Percentiles rank a stretch among this genome's conserved stretches.
Conservation (phyloP, 2,113 vertebrate species). For the Hippolais icterina region DNA sequence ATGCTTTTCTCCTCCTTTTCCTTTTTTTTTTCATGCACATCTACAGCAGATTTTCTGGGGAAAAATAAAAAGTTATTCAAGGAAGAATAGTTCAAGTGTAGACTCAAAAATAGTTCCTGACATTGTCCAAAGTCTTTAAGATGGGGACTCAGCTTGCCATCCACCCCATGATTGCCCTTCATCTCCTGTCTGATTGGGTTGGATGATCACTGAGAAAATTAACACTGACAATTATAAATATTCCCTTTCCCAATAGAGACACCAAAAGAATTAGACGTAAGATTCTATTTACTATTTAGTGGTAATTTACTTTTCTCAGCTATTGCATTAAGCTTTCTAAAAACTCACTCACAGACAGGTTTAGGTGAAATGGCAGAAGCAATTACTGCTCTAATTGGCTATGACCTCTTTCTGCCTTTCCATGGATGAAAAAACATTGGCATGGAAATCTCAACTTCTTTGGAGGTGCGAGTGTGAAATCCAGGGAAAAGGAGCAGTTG, state of each 20-base stretch:
- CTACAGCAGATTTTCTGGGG: background rate
- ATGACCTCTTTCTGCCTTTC: background rate
- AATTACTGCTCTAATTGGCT: background rate
- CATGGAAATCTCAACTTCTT: background rate
- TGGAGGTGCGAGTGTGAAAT: background rate
- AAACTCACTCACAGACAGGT: background rate
- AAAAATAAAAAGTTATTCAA: background rate
- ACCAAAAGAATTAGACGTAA: background rate
- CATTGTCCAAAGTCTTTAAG: background rate
- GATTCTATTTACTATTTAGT: background rate
- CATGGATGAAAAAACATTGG: fast-evolving
- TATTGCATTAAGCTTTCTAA: background rate
- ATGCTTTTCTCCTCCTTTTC: background rate
- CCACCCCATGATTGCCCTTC: background rate
- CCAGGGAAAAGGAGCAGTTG: background rate
- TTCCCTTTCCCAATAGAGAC: background rate
- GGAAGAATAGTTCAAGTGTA: background rate
- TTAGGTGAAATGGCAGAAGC: background rate
- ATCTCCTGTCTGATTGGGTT: background rate
- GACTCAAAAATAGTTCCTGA: background rate
- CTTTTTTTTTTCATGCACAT: background rate
- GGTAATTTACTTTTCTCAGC: background rate
- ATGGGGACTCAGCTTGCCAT: background rate
- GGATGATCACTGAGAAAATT: background rate
- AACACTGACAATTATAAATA: background rate